Percentiles rank a stretch among this genome's conserved stretches.
These are phyloP conservation scores for Rhynchonycteris naso DNA, from an alignment of 2,797 vertebrate genomes.

Conservation along the genomic window DNA sequence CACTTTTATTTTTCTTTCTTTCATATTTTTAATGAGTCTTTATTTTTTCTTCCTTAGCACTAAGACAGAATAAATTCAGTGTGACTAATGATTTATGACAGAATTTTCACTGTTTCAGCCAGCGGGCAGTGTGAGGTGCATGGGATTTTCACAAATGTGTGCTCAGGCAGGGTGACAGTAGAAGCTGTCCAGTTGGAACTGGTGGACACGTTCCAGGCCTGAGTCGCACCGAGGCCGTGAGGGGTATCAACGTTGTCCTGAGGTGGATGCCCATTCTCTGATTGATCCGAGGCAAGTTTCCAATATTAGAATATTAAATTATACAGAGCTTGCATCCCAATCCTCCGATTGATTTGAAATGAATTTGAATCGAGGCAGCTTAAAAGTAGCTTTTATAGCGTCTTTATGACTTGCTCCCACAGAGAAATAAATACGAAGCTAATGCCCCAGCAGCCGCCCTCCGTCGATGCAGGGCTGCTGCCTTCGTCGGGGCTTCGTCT, in stretches of 20 bases:
- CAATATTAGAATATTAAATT: slow-evolving; percentile 46
- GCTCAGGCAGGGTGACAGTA: neutral
- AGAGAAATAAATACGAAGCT: neutral
- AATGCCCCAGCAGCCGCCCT: neutral
- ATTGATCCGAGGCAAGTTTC: neutral
- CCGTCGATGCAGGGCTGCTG: neutral
- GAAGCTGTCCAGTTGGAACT: neutral
- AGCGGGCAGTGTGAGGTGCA: neutral
- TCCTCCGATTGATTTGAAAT: slow-evolving; percentile 58
- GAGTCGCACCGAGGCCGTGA: neutral
- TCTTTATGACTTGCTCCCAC: neutral
- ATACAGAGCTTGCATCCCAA: neutral
- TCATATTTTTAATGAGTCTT: neutral
- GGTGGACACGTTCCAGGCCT: neutral
- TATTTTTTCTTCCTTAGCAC: neutral
- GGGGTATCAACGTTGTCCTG: neutral
- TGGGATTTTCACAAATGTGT: neutral
- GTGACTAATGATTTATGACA: neutral
- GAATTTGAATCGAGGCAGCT: slow-evolving; percentile 54
- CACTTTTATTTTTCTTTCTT: neutral
- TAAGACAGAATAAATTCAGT: neutral
- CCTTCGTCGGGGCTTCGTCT: neutral
- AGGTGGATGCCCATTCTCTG: neutral
- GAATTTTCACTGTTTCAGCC: neutral
- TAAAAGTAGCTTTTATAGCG: slow-evolving; percentile 53